Base-by-base conservation (phyloP, 2,888 invertebrate species). In the Melanostoma scalare region DNA sequence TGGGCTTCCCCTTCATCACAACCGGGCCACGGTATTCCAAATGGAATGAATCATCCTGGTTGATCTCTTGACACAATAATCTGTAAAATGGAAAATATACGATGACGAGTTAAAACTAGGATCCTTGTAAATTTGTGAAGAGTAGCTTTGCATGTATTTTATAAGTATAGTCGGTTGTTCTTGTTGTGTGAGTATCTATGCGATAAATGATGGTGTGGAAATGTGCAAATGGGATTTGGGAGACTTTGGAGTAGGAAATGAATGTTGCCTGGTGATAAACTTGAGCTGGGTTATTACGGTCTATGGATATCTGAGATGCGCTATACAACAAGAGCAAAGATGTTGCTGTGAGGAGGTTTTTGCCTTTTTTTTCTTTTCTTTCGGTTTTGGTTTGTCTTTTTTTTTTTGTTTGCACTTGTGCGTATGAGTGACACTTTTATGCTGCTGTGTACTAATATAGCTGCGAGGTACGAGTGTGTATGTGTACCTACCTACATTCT, bases 1-100 rank as follows among this genome's bases (percentile, higher is more conserved):
- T 96, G 3, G 96, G 95, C 91, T 97, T 97, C 60, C 98, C 98
- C 92, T 98, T 98, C 98, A 98, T 98, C 35, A 94, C 93, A 10
- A 98, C 94, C 79, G 96, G 96, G 10, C 98, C 98, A 67, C 98
- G 94, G 89, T 96, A 96, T 33, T 96, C 95, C 88, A 98, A 94
- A 85, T 95, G 93, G 89, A 98, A 97, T 88, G 95, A 94, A 40
- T 96, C 95, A 87, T 98, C 97, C 88, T 93, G 94, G 92, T 97
- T 97, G 87, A 96, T 95, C 77, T 95, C 94, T 86, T 95, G 93
- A 91, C 95, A 95, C 69, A 97, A 92, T 88, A 95, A 95, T 87
- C 97, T 97, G 93, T 4, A 94, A 63, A 94, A 88, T 89, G 86
- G 86, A 86, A 86, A 81, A 85, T 63, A 84, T 77, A 84, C 82